Evolutionary conservation across 2,888 invertebrate genomes (phyloP).

Genomic region (Scotopteryx bipunctaria): DNA sequence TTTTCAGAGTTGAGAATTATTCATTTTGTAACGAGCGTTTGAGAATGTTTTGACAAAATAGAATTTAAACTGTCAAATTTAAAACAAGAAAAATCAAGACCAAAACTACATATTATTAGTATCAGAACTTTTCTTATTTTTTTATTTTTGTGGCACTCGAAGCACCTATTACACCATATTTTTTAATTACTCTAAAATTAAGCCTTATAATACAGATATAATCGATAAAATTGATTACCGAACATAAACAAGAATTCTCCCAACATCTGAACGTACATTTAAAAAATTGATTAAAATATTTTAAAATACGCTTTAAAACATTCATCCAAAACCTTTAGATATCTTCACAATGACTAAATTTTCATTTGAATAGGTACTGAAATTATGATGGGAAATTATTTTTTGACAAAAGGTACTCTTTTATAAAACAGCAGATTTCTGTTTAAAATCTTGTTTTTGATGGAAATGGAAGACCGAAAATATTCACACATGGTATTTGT

Average conservation of each 20-base stretch:
- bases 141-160: too few species aligned
- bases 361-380: conserved; percentile 59
- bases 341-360: conserved; percentile 67
- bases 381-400: too few species aligned
- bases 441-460: neutral
- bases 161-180: too few species aligned
- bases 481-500: neutral
- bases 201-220: conserved; percentile 25
- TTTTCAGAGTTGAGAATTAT: too few species aligned
- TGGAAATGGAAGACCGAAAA: conserved; percentile 17
- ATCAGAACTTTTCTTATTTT: too few species aligned
- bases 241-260: conserved; percentile 35
- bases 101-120: too few species aligned
- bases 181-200: conserved; percentile 9
- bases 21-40: too few species aligned
- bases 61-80: too few species aligned
- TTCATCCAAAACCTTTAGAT: conserved; percentile 27
- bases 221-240: conserved; percentile 31
- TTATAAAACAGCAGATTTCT: neutral
- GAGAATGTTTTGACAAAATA: too few species aligned
- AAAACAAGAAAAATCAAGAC: too few species aligned
- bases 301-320: conserved; percentile 3
- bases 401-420: conserved; percentile 5
- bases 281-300: conserved; percentile 8
- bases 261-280: conserved; percentile 44